A percentile compares a stretch with the other conserved stretches of the same genome.
phyloP scores from a whole-genome alignment of 1,140 invertebrate genomes.

The Diabrotica undecimpunctata region DNA sequence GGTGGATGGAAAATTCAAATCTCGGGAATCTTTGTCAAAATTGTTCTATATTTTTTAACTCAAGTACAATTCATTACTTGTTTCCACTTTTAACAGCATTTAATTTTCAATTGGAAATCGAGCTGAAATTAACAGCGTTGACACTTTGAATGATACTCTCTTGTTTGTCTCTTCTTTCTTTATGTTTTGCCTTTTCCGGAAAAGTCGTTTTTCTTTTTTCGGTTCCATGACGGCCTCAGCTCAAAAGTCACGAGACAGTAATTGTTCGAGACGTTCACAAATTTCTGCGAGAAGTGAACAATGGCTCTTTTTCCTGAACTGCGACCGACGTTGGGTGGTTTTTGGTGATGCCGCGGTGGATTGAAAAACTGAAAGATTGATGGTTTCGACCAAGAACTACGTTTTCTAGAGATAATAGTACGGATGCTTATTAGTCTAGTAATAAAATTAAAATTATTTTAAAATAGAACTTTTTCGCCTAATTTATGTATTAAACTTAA shows the following conservation, averaged over 20 bases:
- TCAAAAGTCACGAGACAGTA: conserved; percentile 12
- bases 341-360: background rate
- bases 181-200: background rate
- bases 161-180: conserved; percentile 3
- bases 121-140: no score
- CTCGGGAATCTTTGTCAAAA: no score
- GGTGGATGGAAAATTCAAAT: no score
- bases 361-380: conserved; percentile 10
- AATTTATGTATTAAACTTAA: no score
- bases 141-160: conserved; percentile 8
- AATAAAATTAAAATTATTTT: no score
- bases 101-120: no score
- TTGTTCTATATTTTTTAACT: no score
- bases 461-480: no score
- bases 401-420: background rate
- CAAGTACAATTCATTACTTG: no score
- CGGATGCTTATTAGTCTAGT: background rate
- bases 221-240: background rate
- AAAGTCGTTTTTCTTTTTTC: conserved; percentile 1
- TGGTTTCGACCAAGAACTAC: background rate
- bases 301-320: background rate
- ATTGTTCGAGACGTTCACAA: conserved; percentile 12
- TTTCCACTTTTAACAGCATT: no score
- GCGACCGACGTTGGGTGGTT: conserved; percentile 1
- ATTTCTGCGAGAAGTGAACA: background rate